Percentiles rank a stretch among this genome's conserved stretches.
These are phyloP conservation scores for Leucophenga varia DNA, from an alignment of 1,140 invertebrate genomes.

Conservation along the genomic window DNA sequence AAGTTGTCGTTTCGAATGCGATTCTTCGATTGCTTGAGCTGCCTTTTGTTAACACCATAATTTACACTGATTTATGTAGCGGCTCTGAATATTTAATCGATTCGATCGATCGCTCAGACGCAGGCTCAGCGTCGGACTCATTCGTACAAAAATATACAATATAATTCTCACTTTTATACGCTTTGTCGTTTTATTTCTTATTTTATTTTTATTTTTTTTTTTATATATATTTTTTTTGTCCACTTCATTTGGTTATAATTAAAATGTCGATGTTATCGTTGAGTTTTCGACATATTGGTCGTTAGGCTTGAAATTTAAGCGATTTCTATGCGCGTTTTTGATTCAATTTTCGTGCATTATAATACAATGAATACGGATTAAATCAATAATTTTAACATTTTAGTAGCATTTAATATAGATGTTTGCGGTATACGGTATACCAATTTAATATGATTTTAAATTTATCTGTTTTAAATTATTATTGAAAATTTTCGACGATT, in stretches of 20 bases:
- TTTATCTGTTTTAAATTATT: too few species aligned
- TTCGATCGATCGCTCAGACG: too few species aligned
- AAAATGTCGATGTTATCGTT: conserved; percentile 53
- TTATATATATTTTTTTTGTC: not conserved
- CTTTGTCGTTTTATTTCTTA: not conserved
- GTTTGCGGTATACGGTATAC: too few species aligned
- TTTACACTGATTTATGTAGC: conserved; percentile 54
- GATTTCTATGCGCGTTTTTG: conserved; percentile 50
- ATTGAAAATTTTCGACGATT: too few species aligned
- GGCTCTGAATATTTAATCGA: conserved; percentile 53
- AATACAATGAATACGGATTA: conserved; percentile 49
- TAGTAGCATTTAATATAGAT: not conserved
- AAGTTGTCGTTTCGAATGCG: conserved; percentile 13
- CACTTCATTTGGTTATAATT: conserved; percentile 54
- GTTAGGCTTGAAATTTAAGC: conserved; percentile 52
- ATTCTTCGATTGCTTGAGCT: conserved; percentile 35
- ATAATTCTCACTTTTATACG: too few species aligned
- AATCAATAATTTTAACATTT: conserved; percentile 53
- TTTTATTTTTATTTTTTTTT: not conserved
- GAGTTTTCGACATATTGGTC: conserved; percentile 52
- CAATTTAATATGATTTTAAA: too few species aligned
- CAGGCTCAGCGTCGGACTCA: too few species aligned
- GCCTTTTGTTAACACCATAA: conserved; percentile 54
- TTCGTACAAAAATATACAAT: too few species aligned
- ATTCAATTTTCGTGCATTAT: conserved; percentile 25